These are phyloP conservation scores for Camponotus floridanus DNA, from an alignment of 1,140 invertebrate species.

Conservation along the genomic window DNA sequence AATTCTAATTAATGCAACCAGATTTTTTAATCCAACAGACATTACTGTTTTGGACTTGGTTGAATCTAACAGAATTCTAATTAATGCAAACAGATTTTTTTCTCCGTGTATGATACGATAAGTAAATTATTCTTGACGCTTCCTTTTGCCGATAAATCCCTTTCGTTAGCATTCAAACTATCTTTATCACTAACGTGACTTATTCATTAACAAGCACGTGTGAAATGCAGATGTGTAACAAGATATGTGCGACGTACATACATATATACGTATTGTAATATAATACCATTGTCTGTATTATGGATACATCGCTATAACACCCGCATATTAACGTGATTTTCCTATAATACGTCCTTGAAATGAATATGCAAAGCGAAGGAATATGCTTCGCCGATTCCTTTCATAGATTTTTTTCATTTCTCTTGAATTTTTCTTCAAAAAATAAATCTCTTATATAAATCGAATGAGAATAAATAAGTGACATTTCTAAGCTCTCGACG, in stretches of 20 bases:
- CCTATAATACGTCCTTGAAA: not conserved
- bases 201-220: conserved; percentile 3
- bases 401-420: not conserved
- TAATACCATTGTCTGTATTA: conserved; percentile 1
- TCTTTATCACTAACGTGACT: not conserved
- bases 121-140: not conserved
- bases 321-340: conserved; percentile 19
- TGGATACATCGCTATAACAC: not conserved
- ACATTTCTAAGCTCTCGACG: not conserved
- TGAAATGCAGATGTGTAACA: conserved; percentile 15
- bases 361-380: not conserved
- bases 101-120: not conserved
- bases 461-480: not conserved
- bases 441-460: not conserved
- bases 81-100: too few relatives aligned
- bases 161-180: not conserved
- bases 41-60: too few relatives aligned
- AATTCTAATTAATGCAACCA: too few relatives aligned
- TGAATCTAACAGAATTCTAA: too few relatives aligned
- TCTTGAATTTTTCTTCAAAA: not conserved
- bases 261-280: not conserved
- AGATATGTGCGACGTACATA: not conserved
- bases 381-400: not conserved
- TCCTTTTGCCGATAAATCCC: not conserved
- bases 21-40: too few relatives aligned